Conservation (phyloP, 2,797 vertebrate species). For the Octomys mimax region DNA sequence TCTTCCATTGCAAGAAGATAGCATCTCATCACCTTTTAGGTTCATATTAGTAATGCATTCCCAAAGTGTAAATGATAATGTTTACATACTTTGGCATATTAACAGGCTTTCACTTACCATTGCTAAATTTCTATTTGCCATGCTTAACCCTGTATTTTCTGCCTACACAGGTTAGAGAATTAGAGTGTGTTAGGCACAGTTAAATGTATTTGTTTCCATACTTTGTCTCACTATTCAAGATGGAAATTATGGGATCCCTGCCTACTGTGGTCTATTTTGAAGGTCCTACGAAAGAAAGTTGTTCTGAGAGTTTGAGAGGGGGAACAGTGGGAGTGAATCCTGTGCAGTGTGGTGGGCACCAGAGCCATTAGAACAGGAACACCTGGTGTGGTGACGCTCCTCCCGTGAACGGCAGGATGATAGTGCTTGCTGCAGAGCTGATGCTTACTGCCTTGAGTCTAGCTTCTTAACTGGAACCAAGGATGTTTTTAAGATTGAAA, state of each 20-base stretch:
- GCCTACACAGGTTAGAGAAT: neutral
- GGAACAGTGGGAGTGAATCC: neutral
- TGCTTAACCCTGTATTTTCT: conserved; percentile 22
- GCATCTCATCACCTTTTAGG: conserved; percentile 41
- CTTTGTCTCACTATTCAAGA: conserved; percentile 5
- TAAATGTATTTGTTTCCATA: conserved; percentile 8
- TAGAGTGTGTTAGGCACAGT: conserved; percentile 9
- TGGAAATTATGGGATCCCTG: neutral
- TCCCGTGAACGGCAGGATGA: neutral
- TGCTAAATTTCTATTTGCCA: conserved; percentile 21
- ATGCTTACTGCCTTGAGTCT: conserved; percentile 37
- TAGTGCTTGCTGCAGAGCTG: neutral
- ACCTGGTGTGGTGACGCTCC: neutral
- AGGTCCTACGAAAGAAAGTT: neutral
- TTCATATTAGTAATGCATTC: conserved; percentile 1
- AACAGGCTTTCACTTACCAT: conserved; percentile 14
- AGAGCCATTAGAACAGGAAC: neutral
- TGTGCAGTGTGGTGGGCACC: accelerated
- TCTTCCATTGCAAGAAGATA: conserved; percentile 62
- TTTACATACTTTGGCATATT: conserved; percentile 59
- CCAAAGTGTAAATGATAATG: neutral
- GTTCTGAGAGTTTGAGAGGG: neutral
- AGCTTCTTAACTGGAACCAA: conserved; percentile 67
- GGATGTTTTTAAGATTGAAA: conserved; percentile 69
- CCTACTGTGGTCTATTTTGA: neutral